phyloP scores from a whole-genome alignment of 2,113 vertebrate genomes.

The Silurus meridionalis region DNA sequence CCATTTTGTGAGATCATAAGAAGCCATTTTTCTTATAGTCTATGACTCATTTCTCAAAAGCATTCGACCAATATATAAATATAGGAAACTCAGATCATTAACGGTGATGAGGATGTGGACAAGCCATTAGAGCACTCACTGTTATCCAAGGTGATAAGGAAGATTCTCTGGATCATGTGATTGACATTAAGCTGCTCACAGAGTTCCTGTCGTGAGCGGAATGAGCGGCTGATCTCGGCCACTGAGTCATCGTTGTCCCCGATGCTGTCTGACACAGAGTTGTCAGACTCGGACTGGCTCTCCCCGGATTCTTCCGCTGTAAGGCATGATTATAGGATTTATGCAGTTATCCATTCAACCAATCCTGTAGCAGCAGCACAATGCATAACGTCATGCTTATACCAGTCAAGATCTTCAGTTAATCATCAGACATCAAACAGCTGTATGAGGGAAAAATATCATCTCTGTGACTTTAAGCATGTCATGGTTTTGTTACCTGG shows the following conservation, averaged over 20 bases:
- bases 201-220: conserved; percentile 92
- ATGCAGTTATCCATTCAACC: too few relatives aligned
- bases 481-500: too few relatives aligned
- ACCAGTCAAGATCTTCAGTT: too few relatives aligned
- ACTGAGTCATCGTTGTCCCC: conserved; percentile 95
- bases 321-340: not conserved
- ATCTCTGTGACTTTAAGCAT: too few relatives aligned
- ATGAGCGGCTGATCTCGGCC: conserved; percentile 93
- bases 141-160: conserved; percentile 96
- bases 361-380: too few relatives aligned
- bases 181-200: conserved; percentile 99
- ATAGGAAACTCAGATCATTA: not conserved
- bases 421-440: too few relatives aligned
- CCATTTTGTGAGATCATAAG: conserved; percentile 23
- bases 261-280: conserved; percentile 92
- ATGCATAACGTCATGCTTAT: too few relatives aligned
- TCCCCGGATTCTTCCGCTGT: conserved; percentile 81
- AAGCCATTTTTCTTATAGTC: not conserved
- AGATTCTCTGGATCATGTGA: conserved; percentile 99
- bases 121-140: conserved; percentile 75
- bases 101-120: not conserved
- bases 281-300: conserved; percentile 94
- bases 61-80: not conserved
- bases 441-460: too few relatives aligned
- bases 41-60: conserved; percentile 18